Base-by-base conservation (phyloP, 1,140 invertebrate genomes). In the Eumaeus atala region DNA sequence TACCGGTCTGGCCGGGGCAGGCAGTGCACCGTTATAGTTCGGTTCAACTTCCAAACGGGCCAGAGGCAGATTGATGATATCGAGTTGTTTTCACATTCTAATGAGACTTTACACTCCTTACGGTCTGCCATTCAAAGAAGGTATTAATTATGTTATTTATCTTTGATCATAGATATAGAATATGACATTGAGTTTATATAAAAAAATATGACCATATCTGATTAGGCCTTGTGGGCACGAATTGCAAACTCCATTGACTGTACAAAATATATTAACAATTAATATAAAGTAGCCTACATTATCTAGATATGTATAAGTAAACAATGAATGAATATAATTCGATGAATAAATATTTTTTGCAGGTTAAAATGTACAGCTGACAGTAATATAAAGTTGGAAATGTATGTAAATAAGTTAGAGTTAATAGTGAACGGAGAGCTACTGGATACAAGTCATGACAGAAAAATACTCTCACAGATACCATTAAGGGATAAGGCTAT, bases 401-500 rank as follows among this genome's bases (percentile, higher is more conserved):
- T 98, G 60, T 97, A 94, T 84, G 83, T 82, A 67, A 92, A 94
- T 48, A 97, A 97, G 87, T 89, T 98, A 50, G 97, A 99, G 79
- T 89, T 99, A 51, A 97, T 93, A 84, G 79, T 96, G 9, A 97
- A 97, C 82, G 95, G 94, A 9, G 97, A 98, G 74, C 81, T 94
- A 7, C 88, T 98, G 48, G 97, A 98, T 73, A 92, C 93, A 36
- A 90, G 91, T 38, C 95, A 97, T 66, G 96, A 98, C 84, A 92
- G 94, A 63, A 96, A 96, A 89, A 91, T 96, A 14, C 90, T 98
- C 35, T 94, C 93, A 12, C 94, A 97, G 75, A 92, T 97, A 71
- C 93, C 93, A 44, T 89, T 97, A 47, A 89, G 95, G 64, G 96
- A 98, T 87, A 98, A 98, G 92, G 95, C 94, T 90, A 93, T 97